Evolutionary conservation across 2,888 invertebrate genomes (phyloP).

Genomic region (Taenaris catops): DNA sequence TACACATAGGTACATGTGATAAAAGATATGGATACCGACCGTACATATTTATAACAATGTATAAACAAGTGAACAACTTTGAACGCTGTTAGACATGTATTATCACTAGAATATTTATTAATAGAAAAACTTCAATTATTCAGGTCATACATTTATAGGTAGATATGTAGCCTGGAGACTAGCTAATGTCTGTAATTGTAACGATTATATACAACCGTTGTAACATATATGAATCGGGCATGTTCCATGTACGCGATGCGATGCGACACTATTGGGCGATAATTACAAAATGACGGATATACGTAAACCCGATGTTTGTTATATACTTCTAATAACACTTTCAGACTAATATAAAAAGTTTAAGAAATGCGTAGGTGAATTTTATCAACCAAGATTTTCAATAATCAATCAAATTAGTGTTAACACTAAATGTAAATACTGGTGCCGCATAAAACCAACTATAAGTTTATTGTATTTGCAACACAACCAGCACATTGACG

Average conservation of each 20-base stretch:
- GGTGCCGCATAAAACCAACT: too few species aligned
- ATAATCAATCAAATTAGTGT: too few species aligned
- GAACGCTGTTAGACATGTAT: conserved; percentile 67
- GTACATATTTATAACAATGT: conserved; percentile 58
- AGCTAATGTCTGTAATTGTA: conserved; percentile 57
- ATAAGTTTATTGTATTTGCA: too few species aligned
- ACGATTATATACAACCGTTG: conserved; percentile 58
- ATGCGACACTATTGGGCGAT: background rate
- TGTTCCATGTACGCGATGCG: conserved; percentile 5
- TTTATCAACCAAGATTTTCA: too few species aligned
- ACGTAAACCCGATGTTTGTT: too few species aligned
- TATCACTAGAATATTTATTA: conserved; percentile 60
- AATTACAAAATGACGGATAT: background rate
- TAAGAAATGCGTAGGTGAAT: too few species aligned
- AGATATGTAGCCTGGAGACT: conserved; percentile 75
- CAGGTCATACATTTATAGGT: conserved; percentile 42
- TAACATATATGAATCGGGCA: conserved; percentile 23
- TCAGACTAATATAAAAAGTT: too few species aligned
- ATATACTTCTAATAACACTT: too few species aligned
- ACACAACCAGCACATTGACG: too few species aligned
- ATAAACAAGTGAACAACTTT: conserved; percentile 78
- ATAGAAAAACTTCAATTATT: conserved; percentile 63
- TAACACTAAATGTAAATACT: too few species aligned
- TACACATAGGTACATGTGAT: conserved; percentile 66
- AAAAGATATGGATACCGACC: conserved; percentile 72